These are phyloP conservation scores for Meloidogyne floridensis DNA, from an alignment of 1,140 invertebrate species.

Conservation along the genomic window DNA sequence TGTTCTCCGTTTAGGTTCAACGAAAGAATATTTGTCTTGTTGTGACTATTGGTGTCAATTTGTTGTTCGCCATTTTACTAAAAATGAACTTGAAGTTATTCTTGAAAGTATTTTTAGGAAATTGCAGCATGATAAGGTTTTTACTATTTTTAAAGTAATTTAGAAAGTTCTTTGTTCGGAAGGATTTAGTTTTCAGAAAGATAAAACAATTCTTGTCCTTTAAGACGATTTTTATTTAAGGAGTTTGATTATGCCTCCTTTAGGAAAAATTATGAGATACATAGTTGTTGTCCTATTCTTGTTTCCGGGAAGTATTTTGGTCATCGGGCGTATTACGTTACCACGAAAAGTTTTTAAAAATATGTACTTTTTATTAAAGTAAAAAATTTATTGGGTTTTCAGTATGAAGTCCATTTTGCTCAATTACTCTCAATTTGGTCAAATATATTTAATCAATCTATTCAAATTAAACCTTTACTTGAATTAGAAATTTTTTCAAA, in stretches of 20 bases:
- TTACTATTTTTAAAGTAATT: background rate
- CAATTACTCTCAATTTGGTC: slow-evolving; percentile 33
- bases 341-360: too few species aligned
- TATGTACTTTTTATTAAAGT: background rate
- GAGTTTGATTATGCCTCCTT: too few species aligned
- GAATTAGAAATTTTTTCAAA: slow-evolving; percentile 42
- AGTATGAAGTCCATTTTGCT: slow-evolving; percentile 34
- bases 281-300: too few species aligned
- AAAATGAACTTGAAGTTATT: slow-evolving; percentile 45
- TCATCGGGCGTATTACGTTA: background rate
- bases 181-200: too few species aligned
- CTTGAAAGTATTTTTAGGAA: slow-evolving; percentile 39
- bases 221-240: too few species aligned
- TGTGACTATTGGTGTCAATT: slow-evolving; percentile 52
- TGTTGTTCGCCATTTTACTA: slow-evolving; percentile 44
- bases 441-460: slow-evolving; percentile 30
- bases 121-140: slow-evolving; percentile 36
- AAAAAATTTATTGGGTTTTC: slow-evolving; percentile 12
- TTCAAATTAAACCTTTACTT: slow-evolving; percentile 30
- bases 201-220: too few species aligned
- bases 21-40: slow-evolving; percentile 40
- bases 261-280: too few species aligned
- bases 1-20: slow-evolving; percentile 25
- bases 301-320: too few species aligned
- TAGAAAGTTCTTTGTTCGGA: too few species aligned